Evolutionary conservation across 2,113 vertebrate genomes (phyloP), one percentile per base, ranked within the genome.

Genomic region (Stegostoma tigrinum): DNA sequence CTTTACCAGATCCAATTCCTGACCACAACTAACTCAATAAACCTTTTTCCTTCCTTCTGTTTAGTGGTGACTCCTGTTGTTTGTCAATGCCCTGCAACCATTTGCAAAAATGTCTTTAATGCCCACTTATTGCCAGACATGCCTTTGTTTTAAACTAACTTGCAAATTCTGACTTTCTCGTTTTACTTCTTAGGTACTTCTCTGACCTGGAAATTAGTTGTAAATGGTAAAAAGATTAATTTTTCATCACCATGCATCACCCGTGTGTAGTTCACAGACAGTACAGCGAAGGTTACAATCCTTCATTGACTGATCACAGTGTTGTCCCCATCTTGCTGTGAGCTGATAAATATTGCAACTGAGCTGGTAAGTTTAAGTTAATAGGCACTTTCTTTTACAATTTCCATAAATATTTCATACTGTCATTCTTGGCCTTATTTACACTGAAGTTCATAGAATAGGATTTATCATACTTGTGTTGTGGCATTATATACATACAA

Each of bases 361-460:
- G 78, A 19, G n/a, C 42, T 83, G 38, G 38, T 19, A 83, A 21
- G 38, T 17, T 83, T 1, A 83, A 83, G 38, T 83, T 83, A 83
- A 83, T 83, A 38, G 80, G 38, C 80, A 5, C 64, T 90, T 93
- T 19, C 17, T 21, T 48, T 67, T 66, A 17, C 55, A 91, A 90
- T 55, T 90, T 90, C 10, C 52, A 90, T 61, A 61, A 90, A 90
- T 90, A 90, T 90, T 90, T 90, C 34, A 90, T 21, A 38, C 15
- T 42, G 15, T 45, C 38, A 67, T 93, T 93, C 64, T 93, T 93
- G 30, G 55, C 52, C 30, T 91, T 64, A n/a, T 64, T 90, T n/a
- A 90, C 14, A 17, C 7, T 6, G 12, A 4, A 34, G 34, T 90
- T 90, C 52, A 66, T 64, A 23, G 5, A 66, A 23, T 38, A 6